These are phyloP conservation scores for Xylota sylvarum DNA, from an alignment of 2,888 invertebrate genomes.

Conservation along the genomic window DNA sequence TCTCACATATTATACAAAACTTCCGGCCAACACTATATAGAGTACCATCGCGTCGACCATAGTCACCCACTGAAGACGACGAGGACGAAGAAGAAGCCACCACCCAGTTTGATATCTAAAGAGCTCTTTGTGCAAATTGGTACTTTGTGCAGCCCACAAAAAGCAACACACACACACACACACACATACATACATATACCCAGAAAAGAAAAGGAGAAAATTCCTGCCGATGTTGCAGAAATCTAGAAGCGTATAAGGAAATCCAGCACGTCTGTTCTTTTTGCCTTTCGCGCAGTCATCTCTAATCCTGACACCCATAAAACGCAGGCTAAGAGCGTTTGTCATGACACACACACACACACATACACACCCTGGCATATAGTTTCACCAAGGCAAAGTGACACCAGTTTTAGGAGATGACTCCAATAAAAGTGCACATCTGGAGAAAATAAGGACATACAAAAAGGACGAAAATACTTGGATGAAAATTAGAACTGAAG, in stretches of 20 bases:
- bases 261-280: conserved; percentile 54
- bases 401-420: conserved; percentile 72
- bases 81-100: too few relatives aligned
- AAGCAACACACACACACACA: conserved; percentile 22
- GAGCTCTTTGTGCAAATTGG: conserved; percentile 77
- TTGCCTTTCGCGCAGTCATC: conserved; percentile 59
- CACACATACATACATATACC: neutral
- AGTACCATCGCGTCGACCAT: conserved; percentile 4
- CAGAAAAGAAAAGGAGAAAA: conserved; percentile 25
- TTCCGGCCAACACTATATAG: conserved; percentile 45
- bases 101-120: conserved; percentile 21
- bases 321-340: conserved; percentile 74
- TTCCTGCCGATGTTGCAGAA: conserved; percentile 74
- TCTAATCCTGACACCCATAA: conserved; percentile 65
- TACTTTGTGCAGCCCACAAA: conserved; percentile 73
- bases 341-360: conserved; percentile 26
- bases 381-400: conserved; percentile 61
- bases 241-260: conserved; percentile 54
- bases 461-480: conserved; percentile 29
- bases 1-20: conserved; percentile 56
- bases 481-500: conserved; percentile 55
- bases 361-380: conserved; percentile 7
- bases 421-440: conserved; percentile 72
- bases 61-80: conserved; percentile 1
- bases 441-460: conserved; percentile 17